A percentile compares a stretch with the other conserved stretches of the same genome.
Conservation (phyloP, 2,888 invertebrate species). For the Drosophila niveifrons region DNA sequence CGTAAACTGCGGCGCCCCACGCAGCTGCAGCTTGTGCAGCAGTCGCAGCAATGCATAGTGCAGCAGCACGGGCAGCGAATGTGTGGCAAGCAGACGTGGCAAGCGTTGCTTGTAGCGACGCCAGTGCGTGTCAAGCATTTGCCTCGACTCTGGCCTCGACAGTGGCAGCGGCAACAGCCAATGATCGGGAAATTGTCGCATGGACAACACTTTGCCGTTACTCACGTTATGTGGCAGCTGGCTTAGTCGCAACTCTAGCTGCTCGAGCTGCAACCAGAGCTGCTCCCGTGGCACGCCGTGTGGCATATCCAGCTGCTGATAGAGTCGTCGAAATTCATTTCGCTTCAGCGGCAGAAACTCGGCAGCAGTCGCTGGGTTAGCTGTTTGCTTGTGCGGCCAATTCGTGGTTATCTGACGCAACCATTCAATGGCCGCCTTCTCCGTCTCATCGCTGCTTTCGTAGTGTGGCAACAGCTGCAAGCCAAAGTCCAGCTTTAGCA, state of each 20-base stretch:
- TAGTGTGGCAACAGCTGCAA: constrained; percentile 2
- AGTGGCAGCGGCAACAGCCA: constrained; percentile 54
- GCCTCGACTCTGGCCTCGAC: background rate
- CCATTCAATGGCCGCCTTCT: constrained; percentile 18
- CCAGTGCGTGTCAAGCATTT: background rate
- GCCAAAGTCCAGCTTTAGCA: background rate
- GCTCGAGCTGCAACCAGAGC: constrained; percentile 31
- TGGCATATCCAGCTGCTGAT: constrained; percentile 14
- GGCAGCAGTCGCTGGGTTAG: background rate
- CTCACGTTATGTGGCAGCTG: background rate
- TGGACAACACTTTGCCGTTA: background rate
- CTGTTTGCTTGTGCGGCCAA: constrained; percentile 15
- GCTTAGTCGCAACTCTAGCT: constrained; percentile 18
- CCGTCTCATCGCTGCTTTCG: background rate
- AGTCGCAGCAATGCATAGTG: constrained; percentile 48
- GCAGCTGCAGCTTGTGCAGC: constrained; percentile 22
- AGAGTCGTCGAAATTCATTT: constrained; percentile 3
- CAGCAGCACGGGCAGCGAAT: constrained; percentile 13
- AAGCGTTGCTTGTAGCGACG: constrained; percentile 2
- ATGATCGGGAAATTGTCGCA: background rate
- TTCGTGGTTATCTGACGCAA: constrained; percentile 23
- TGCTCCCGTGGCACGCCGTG: background rate
- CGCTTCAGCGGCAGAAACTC: constrained; percentile 13
- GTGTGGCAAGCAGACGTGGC: background rate
- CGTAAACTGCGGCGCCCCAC: constrained; percentile 11